Evolutionary conservation across 2,888 invertebrate genomes (phyloP).

Genomic region (Psylliodes chrysocephalus): DNA sequence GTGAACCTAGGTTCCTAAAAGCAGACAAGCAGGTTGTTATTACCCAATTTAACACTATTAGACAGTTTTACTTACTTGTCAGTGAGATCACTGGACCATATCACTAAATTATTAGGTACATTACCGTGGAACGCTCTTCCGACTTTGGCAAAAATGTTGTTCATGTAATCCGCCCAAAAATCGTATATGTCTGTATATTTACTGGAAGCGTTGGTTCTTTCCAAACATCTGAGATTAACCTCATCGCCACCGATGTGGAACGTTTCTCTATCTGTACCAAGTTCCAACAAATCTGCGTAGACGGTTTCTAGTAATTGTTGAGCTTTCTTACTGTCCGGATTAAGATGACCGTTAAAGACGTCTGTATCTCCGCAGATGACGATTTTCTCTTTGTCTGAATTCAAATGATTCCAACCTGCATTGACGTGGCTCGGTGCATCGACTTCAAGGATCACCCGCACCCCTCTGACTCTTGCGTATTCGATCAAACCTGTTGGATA

Average conservation of each 20-base stretch:
- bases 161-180: constrained; percentile 78
- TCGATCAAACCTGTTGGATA: constrained; percentile 73
- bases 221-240: constrained; percentile 81
- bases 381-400: constrained; percentile 68
- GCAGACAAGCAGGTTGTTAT: too few relatives aligned
- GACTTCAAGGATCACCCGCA: constrained; percentile 86
- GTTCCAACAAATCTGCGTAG: constrained; percentile 76
- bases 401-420: constrained; percentile 84
- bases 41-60: neutral
- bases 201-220: constrained; percentile 55
- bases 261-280: constrained; percentile 79
- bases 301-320: constrained; percentile 76
- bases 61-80: constrained; percentile 56
- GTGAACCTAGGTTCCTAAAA: constrained; percentile 27
- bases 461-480: constrained; percentile 80
- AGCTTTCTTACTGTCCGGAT: constrained; percentile 79
- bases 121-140: constrained; percentile 69
- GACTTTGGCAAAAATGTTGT: constrained; percentile 69
- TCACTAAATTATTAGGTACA: constrained; percentile 67
- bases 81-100: constrained; percentile 82
- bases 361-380: constrained; percentile 80
- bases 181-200: constrained; percentile 73
- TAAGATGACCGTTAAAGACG: constrained; percentile 81
- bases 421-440: constrained; percentile 89
- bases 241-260: constrained; percentile 85